Evolutionary conservation across 2,888 invertebrate species (phyloP), one percentile per base, ranked within the genome.

Genomic region (Scaptomyza parva): DNA sequence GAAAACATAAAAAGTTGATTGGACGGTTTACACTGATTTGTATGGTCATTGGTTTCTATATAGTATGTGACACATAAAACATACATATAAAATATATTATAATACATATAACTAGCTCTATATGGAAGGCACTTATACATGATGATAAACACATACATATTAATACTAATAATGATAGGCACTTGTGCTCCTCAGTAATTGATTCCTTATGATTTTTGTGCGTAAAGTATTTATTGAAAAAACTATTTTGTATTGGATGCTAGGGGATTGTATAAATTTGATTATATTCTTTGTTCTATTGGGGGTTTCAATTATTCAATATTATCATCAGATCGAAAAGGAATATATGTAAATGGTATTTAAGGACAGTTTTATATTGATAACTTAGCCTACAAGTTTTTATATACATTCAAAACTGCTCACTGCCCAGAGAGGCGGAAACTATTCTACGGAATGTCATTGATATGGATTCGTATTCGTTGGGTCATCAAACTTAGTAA

Each of bases 401-500:
- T 35, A 35, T 45, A 6, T 72, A 71, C 75, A 71, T 33, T 63
- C 59, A 63, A 45, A 40, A 51, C 26, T 1, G 2, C 14, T 22
- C 20, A 14, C 22, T 37, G 50, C 26, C 41, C 28, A 35, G 12
- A 30, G 47, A 48, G 52, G 45, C 48, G 40, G 22, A 41, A 50
- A 48, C 62, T 70, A 71, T 53, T 44, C 65, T 66, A 62, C 76
- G 81, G 89, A 89, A 89, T 89, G 89, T 90, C 75, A 83, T 85
- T 89, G 89, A 89, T 89, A 89, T 89, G 89, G 89, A 86, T 88
- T 88, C 71, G 89, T 90, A 89, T 89, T 89, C 89, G 89, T 89
- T 83, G 90, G 89, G 79, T 86, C 70, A 35, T 71, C 72, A 64
- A 86, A 73, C 84, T 88, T 86, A 78, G 58, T 28, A 59, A 28